Base-by-base conservation (phyloP, 2,113 vertebrate genomes). In the Petromus typicus region DNA sequence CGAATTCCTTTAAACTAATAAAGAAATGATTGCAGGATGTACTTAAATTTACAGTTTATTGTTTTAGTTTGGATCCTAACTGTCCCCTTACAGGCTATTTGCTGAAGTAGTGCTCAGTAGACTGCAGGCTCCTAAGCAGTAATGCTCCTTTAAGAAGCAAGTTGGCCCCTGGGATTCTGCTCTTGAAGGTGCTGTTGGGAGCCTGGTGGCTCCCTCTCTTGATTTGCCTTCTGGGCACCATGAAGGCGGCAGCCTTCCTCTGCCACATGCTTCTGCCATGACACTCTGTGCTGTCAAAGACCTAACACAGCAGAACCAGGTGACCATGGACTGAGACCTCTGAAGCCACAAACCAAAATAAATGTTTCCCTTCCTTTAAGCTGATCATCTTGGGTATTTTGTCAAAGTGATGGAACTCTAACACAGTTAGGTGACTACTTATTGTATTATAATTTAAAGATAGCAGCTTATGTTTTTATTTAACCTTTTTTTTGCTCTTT, bases 1-100 rank as follows among this genome's bases (percentile, higher is more conserved):
- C 78, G 45, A 43, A 12, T 71, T 75, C 37, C 59, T 79, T 83
- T 79, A 91, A 92, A 89, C 57, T 43, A n/a, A 93, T 51, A 48
- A 91, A 59, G 18, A 37, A 57, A 75, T 64, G 13, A 81, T 64
- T 64, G 16, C 22, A 94, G 86, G 82, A 89, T 78, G 59, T 4
- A 71, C 27, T 25, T 17, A 94, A 90, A 30, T 91, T 11, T 30
- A 1, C 37, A 54, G 40, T 32, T 89, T 89, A 37, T 32, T 67
- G 22, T 37, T 86, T 67, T 86, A n/a, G 13, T 59, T 67, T 27
- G 34, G 45, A 30, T 54, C 64, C 66, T 37, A 37, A 40, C 54
- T 54, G 3, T 45, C 45, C 34, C 13, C 48, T 1, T 30, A 37
- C 25, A 22, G 32, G 22, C 27, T 13, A 12, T 22, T 45, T 54